Evolutionary conservation across 2,113 vertebrate species (phyloP).

Genomic region (Ammodytes marinus): DNA sequence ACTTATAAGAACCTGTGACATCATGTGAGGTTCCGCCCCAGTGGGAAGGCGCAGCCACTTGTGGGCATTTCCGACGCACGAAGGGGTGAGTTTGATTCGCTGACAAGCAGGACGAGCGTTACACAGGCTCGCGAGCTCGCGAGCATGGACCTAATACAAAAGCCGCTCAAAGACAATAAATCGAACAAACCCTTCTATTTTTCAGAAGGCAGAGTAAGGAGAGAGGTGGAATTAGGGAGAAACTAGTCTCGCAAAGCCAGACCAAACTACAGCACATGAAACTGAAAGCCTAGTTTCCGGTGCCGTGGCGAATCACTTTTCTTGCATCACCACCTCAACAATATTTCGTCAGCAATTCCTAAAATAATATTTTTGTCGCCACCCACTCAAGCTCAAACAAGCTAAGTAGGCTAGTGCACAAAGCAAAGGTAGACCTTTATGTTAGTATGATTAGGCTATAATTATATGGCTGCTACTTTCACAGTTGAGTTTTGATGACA

Average conservation of each 20-base stretch:
- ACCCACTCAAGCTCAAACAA: not conserved
- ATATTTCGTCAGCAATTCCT: constrained; percentile 1
- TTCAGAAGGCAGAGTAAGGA: not conserved
- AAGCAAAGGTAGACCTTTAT: no score
- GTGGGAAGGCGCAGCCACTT: not conserved
- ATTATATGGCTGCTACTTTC: not conserved
- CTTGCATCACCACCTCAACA: constrained; percentile 8
- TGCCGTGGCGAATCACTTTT: fast-evolving
- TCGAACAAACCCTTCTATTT: not conserved
- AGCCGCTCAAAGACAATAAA: fast-evolving
- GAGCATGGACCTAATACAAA: no score
- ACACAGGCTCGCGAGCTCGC: fast-evolving
- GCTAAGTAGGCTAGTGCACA: no score
- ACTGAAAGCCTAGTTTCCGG: constrained; percentile 4
- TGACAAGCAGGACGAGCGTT: fast-evolving
- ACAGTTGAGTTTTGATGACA: not conserved
- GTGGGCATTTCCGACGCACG: not conserved
- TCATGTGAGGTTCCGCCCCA: not conserved
- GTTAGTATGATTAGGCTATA: no score
- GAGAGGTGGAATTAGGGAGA: not conserved
- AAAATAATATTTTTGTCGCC: no score
- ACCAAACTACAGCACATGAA: no score
- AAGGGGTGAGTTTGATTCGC: not conserved
- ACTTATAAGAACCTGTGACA: not conserved
- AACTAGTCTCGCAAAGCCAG: no score